Percentiles rank a stretch among this genome's conserved stretches.
Evolutionary conservation across 2,113 vertebrate species (phyloP).

Genomic region (Ariopsis seemanni): DNA sequence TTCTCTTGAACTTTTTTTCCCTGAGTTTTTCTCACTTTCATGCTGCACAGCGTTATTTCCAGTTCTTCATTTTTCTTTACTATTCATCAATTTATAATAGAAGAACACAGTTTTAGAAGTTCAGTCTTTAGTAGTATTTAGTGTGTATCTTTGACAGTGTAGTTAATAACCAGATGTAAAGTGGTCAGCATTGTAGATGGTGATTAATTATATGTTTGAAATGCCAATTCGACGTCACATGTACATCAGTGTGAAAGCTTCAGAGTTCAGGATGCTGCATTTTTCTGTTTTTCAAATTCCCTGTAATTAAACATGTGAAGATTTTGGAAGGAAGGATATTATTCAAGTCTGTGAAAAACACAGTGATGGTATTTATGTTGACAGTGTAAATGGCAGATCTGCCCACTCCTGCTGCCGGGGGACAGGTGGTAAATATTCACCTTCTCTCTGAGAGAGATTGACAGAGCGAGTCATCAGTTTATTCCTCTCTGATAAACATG

Average conservation of each 20-base stretch:
- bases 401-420: constrained; percentile 23
- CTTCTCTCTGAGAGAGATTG: constrained; percentile 16
- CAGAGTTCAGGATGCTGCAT: neutral
- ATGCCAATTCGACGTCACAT: neutral
- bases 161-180: neutral
- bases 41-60: neutral
- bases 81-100: neutral
- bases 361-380: constrained; percentile 38
- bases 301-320: constrained; percentile 25
- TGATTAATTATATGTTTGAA: neutral
- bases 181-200: neutral
- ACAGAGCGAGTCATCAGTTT: constrained; percentile 10
- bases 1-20: too few species aligned
- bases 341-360: constrained; percentile 4
- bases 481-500: constrained; percentile 17
- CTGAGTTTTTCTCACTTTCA: neutral
- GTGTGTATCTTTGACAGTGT: neutral
- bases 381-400: constrained; percentile 43
- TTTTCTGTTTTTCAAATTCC: neutral
- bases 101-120: neutral
- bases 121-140: neutral
- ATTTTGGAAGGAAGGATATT: neutral
- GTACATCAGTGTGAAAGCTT: neutral
- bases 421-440: constrained; percentile 45
- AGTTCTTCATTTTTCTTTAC: neutral